Conservation (phyloP, 1,140 invertebrate genomes). For the Bombus huntii region DNA sequence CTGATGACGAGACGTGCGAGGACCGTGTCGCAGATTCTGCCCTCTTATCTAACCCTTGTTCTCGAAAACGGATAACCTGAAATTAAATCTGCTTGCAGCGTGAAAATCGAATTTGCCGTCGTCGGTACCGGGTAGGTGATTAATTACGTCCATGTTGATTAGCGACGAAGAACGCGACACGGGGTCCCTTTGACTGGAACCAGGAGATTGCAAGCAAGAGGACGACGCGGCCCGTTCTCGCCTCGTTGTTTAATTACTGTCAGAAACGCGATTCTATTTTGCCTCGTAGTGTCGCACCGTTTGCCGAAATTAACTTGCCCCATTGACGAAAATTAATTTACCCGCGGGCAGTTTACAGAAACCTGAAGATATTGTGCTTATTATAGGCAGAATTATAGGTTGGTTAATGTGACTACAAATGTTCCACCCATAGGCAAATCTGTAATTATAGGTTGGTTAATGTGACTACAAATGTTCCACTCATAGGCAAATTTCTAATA, state of each 20-base stretch:
- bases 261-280: constrained; percentile 7
- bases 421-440: too few relatives aligned
- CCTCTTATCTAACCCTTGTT: background rate
- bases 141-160: constrained; percentile 22
- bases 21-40: constrained; percentile 3
- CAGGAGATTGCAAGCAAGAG: background rate
- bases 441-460: background rate
- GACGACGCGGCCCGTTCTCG: background rate
- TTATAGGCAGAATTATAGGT: background rate
- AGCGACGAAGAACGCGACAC: background rate
- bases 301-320: constrained; percentile 2
- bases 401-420: background rate
- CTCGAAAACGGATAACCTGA: background rate
- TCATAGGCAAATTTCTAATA: background rate
- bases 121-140: constrained; percentile 1
- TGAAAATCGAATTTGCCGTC: constrained; percentile 27
- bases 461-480: too few relatives aligned
- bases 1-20: background rate
- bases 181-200: background rate
- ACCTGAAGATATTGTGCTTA: background rate
- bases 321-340: constrained; percentile 22
- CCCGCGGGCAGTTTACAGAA: background rate
- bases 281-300: background rate
- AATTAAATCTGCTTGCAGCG: constrained; percentile 29
- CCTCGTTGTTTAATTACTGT: constrained; percentile 18